Conservation (phyloP, 2,888 invertebrate genomes). For the Thereva nobilitata region DNA sequence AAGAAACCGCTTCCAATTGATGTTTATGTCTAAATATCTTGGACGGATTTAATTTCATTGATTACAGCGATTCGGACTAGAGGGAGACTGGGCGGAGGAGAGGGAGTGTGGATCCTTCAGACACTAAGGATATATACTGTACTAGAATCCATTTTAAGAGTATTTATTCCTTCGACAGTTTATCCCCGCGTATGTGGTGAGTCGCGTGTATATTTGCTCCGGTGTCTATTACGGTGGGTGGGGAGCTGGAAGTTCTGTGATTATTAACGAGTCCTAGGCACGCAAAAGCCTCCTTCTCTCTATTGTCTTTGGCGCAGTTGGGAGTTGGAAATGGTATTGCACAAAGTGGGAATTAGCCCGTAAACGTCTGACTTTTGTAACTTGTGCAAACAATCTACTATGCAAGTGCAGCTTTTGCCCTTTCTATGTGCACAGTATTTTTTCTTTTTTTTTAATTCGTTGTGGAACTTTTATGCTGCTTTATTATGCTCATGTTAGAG, state of each 20-base stretch:
- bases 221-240: not conserved
- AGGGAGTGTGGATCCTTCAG: too few relatives aligned
- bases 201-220: constrained; percentile 28
- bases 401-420: constrained; percentile 22
- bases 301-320: constrained; percentile 20
- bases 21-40: constrained; percentile 30
- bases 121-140: too few relatives aligned
- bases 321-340: constrained; percentile 27
- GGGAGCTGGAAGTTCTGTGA: constrained; percentile 17
- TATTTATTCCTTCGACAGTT: not conserved
- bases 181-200: not conserved
- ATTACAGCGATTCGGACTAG: constrained; percentile 22
- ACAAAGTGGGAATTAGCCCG: constrained; percentile 30
- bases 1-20: constrained; percentile 24
- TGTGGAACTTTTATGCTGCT: too few relatives aligned
- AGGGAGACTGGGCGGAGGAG: constrained; percentile 1
- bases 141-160: not conserved
- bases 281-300: constrained; percentile 14
- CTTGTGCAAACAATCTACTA: constrained; percentile 24
- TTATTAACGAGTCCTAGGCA: constrained; percentile 28
- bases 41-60: constrained; percentile 30
- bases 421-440: constrained; percentile 8
- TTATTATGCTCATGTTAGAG: too few relatives aligned
- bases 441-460: too few relatives aligned
- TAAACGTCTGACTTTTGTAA: constrained; percentile 14